Percentiles rank a stretch among this genome's conserved stretches.
Conservation (phyloP, 2,888 invertebrate genomes). For the Drosophila melanosoma region DNA sequence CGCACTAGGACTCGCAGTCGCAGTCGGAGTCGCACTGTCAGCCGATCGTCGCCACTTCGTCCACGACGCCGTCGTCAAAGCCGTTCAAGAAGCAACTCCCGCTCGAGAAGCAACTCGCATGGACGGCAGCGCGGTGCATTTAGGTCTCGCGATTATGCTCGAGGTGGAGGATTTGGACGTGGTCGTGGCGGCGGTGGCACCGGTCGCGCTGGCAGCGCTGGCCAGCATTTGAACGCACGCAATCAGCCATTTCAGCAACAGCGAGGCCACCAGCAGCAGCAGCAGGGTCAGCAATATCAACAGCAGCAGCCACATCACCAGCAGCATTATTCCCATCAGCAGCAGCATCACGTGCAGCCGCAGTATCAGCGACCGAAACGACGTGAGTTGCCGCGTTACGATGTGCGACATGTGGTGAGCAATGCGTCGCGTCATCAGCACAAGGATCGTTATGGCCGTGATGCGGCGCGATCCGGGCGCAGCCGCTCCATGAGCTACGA, state of each 20-base stretch:
- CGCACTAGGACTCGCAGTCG: neutral
- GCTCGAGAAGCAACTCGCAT: conserved; percentile 62
- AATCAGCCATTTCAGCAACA: conserved; percentile 51
- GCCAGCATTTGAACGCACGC: conserved; percentile 60
- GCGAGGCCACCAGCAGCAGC: conserved; percentile 44
- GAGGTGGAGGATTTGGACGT: conserved; percentile 22
- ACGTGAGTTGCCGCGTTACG: conserved; percentile 92
- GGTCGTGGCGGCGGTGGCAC: conserved; percentile 27
- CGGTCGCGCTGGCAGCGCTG: conserved; percentile 1
- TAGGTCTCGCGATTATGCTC: conserved; percentile 40
- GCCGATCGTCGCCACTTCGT: conserved; percentile 46
- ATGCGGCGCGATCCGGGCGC: conserved; percentile 86
- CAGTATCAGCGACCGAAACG: conserved; percentile 86
- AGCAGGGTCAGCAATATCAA: conserved; percentile 27
- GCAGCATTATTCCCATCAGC: conserved; percentile 39
- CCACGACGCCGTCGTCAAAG: conserved; percentile 58
- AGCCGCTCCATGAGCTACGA: conserved; percentile 79
- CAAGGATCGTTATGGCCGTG: conserved; percentile 92
- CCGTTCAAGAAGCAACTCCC: conserved; percentile 63
- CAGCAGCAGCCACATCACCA: conserved; percentile 16
- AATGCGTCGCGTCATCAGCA: conserved; percentile 83
- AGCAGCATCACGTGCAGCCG: conserved; percentile 38
- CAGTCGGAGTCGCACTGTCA: conserved; percentile 44
- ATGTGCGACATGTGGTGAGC: conserved; percentile 91
- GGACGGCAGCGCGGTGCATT: conserved; percentile 28